Percentiles rank a stretch among this genome's conserved stretches.
Evolutionary conservation across 2,888 invertebrate species (phyloP).

Genomic region (Periphyllus acericola): DNA sequence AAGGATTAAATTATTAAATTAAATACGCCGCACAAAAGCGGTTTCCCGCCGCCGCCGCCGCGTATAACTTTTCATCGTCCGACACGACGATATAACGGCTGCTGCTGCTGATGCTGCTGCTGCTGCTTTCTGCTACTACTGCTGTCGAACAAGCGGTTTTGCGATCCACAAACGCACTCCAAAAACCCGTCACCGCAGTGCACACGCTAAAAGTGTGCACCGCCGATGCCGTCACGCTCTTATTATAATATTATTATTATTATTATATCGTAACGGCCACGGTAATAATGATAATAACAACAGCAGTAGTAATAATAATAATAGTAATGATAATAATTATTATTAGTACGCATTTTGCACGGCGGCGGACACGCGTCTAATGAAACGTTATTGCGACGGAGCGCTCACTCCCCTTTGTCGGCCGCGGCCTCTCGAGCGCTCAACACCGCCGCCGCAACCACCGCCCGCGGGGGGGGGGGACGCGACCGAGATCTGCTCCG

Average conservation of each 20-base stretch:
- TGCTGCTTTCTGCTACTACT: background rate
- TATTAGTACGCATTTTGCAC: background rate
- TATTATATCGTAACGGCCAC: background rate
- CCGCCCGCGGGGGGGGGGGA: background rate
- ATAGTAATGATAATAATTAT: slow-evolving; percentile 7
- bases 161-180: slow-evolving; percentile 13
- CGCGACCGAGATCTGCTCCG: background rate
- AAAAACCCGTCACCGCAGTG: slow-evolving; percentile 36
- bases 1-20: slow-evolving; percentile 61
- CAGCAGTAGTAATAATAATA: background rate
- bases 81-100: background rate
- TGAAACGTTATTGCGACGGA: slow-evolving; percentile 35
- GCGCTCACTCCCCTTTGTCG: slow-evolving; percentile 28
- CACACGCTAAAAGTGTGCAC: slow-evolving; percentile 10
- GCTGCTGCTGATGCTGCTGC: background rate
- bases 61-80: slow-evolving; percentile 45
- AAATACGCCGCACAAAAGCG: slow-evolving; percentile 59
- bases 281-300: background rate
- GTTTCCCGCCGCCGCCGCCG: slow-evolving; percentile 12
- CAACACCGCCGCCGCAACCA: background rate
- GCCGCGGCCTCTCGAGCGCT: background rate
- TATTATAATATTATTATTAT: background rate
- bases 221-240: background rate
- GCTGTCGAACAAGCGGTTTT: background rate
- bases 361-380: slow-evolving; percentile 8